Evolutionary conservation across 2,797 vertebrate genomes (phyloP).

Genomic region (Amblyraja radiata): DNA sequence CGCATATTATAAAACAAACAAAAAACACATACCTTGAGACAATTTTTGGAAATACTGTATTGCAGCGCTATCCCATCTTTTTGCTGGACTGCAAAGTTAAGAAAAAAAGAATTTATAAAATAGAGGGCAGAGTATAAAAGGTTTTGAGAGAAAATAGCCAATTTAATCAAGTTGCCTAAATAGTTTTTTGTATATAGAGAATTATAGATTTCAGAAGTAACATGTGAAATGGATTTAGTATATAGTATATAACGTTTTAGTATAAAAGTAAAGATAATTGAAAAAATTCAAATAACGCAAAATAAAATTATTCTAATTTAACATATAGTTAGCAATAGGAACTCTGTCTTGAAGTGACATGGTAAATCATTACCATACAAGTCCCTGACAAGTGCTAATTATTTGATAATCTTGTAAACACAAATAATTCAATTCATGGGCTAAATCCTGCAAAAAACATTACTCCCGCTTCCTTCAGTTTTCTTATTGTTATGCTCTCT

Average conservation of each 20-base stretch:
- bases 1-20: no score
- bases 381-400: no score
- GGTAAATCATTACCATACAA: no score
- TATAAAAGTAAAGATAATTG: neutral
- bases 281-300: neutral
- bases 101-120: neutral
- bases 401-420: no score
- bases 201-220: neutral
- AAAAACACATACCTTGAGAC: conserved; percentile 62
- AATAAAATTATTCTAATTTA: neutral
- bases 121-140: neutral
- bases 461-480: no score
- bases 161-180: neutral
- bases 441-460: no score
- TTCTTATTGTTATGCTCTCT: no score
- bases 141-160: neutral
- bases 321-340: neutral
- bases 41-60: conserved; percentile 72
- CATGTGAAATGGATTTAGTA: neutral
- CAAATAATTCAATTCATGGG: no score
- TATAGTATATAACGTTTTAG: neutral
- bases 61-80: conserved; percentile 77
- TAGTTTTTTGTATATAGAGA: neutral
- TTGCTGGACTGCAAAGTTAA: conserved; percentile 59
- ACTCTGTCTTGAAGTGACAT: neutral